Base-by-base conservation (phyloP, 2,797 vertebrate species). In the Macropodus opercularis region DNA sequence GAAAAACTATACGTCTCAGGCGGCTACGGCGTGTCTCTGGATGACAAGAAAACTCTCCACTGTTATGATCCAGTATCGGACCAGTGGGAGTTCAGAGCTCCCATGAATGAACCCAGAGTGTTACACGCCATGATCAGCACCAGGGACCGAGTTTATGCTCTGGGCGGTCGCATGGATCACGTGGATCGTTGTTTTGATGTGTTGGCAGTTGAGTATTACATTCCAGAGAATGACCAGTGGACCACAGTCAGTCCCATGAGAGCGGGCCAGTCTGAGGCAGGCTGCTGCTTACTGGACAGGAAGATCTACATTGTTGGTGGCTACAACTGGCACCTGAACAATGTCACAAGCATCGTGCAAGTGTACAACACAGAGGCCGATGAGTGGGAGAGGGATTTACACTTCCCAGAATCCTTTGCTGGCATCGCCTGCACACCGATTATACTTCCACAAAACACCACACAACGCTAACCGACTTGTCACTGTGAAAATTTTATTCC, bases 291-390 rank as follows among this genome's bases (percentile, higher is more conserved):
- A 14, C 80, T 99, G 56, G 94, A 95, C 4, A 84, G 85, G 5
- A 97, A 95, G 85, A 98, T 99, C 80, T 99, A 96, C 63, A 80
- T 99, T 0, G 91, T 99, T 0, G 98, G 98, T 0, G 98, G 98
- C 5, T 99, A 99, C 91, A 99, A 97, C 57, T 99, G 98, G 98
- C 96, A 97, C 57, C 91, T 99, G 22, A 98, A 98, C 90, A 99
- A 99, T 0, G 98, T 99, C 1, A 99, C 96, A 0, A 97, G 97
- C 90, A 94, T 98, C 0, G 94, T 99, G 61, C 98, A 99, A 83
- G 96, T 99, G 48, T 99, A 98, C 62, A 99, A 98, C 90, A 95
- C 94, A 0, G 95, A 96, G 56, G 95, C 94, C 0, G 96, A 99
- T 0, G 95, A 98, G 77, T 99, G 98, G 98, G 97, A 99, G 77